A percentile compares a stretch with the other conserved stretches of the same genome.
Evolutionary conservation across 2,797 vertebrate species (phyloP).

Genomic region (Tadarida brasiliensis): DNA sequence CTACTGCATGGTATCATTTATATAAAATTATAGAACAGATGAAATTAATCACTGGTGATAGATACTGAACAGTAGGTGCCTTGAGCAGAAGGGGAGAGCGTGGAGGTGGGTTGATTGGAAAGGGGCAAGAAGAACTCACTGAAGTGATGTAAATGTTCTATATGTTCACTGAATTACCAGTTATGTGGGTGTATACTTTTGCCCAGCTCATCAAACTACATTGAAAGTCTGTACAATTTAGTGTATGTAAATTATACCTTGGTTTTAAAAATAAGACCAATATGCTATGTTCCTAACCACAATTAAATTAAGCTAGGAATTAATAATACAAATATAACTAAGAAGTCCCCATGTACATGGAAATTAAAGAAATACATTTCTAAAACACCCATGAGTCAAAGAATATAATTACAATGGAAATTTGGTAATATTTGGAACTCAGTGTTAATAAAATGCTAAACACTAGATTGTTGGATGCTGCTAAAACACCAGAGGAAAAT

Average conservation of each 20-base stretch:
- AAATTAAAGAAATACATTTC: conserved; percentile 69
- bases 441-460: conserved; percentile 41
- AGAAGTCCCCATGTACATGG: conserved; percentile 4
- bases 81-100: background rate
- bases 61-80: background rate
- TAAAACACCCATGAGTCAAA: conserved; percentile 16
- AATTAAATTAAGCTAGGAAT: conserved; percentile 43
- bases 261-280: conserved; percentile 29
- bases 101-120: background rate
- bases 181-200: background rate
- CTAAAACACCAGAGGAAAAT: background rate
- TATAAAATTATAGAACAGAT: background rate
- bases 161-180: background rate
- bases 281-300: conserved; percentile 14
- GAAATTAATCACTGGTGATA: background rate
- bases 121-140: background rate
- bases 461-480: background rate
- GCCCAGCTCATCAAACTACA: background rate
- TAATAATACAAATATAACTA: conserved; percentile 35
- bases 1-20: background rate
- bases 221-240: background rate
- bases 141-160: background rate
- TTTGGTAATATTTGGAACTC: conserved; percentile 24
- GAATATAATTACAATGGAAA: conserved; percentile 55
- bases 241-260: background rate